Evolutionary conservation across 2,888 invertebrate genomes (phyloP), one percentile per base, ranked within the genome.

Genomic region (Melanchra persicariae): DNA sequence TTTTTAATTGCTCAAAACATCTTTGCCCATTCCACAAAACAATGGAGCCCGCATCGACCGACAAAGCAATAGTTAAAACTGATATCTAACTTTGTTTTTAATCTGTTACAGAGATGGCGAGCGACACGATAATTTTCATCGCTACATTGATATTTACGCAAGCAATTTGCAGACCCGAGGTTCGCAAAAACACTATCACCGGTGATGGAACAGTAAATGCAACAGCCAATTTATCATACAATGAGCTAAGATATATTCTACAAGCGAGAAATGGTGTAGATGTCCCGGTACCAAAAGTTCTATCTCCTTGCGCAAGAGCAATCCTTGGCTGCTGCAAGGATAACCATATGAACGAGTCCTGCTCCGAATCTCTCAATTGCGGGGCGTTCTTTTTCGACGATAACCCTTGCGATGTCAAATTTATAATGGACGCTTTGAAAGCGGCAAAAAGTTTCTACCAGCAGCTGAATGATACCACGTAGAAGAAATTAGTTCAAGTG

Each of bases 351-450:
- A 91, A 94, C 19, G 92, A 97, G 62, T 91, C 95, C 4, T 98
- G 98, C 89, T 98, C 98, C 75, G 98, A 98, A 90, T 93, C 96
- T 12, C 92, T 97, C 66, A 97, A 97, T 10, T 98, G 98, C 88
- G 96, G 97, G 0, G 97, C 97, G 0, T 96, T 97, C 63, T 98
- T 97, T 92, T 98, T 98, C 96, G 98, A 97, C 79, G 97, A 96
- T 74, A 97, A 97, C 87, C 98, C 98, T 0, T 98, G 98, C 89
- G 96, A 97, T 9, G 96, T 96, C 19, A 94, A 96, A 10, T 96
- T 97, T 67, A 94, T 97, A 1, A 84, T 94, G 49, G 96, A 97
- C 0, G 98, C 98, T 17, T 88, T 97, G 37, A 92, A 91, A 22
- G 94, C 96, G 1, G 96, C 96, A 1, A 91, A 84, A 65, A 76